Evolutionary conservation across 2,113 vertebrate species (phyloP), one percentile per base, ranked within the genome.

Genomic region (Rhea pennata): DNA sequence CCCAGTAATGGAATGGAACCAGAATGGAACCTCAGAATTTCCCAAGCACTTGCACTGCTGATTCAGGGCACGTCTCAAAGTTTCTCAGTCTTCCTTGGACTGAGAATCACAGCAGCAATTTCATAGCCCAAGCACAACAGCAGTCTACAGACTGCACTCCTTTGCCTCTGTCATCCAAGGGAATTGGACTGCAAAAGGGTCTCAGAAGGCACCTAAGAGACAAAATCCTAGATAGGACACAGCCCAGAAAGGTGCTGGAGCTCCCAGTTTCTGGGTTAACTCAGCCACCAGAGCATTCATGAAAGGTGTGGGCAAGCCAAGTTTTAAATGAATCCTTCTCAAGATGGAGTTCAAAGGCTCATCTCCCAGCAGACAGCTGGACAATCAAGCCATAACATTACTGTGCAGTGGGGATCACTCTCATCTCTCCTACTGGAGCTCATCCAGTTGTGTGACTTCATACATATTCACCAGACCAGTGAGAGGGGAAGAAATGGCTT

Each of bases 1-100:
- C 15, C 64, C 16, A 3, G 48, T 23, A 33, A 48, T 8, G 33
- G n/a, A n/a, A n/a, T n/a, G n/a, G n/a, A n/a, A n/a, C n/a, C n/a
- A n/a, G n/a, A n/a, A n/a, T n/a, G n/a, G n/a, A n/a, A 85, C 87
- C 84, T 90, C 92, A 90, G 22, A n/a, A n/a, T 82, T 96, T 87
- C 59, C 84, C 66, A 65, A 87, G 74, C 53, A 7, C 58, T 92
- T 91, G n/a, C 74, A 78, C 5, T 58, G 81, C 77, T 93, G 81
- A 87, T 91, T 95, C 66, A 91, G 71, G 75, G 31, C 31, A 75
- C 33, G 48, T 84, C 75, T 78, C 10, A 2, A 67, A 59, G 62
- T 70, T 92, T 82, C 81, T 74, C 26, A 73, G 66, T 58, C 24
- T 15, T 12, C 14, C 31, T n/a, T 8, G 15, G 61, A 39, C 66